These are phyloP conservation scores for Chunga burmeisteri DNA, from an alignment of 2,113 vertebrate species.

Conservation along the genomic window DNA sequence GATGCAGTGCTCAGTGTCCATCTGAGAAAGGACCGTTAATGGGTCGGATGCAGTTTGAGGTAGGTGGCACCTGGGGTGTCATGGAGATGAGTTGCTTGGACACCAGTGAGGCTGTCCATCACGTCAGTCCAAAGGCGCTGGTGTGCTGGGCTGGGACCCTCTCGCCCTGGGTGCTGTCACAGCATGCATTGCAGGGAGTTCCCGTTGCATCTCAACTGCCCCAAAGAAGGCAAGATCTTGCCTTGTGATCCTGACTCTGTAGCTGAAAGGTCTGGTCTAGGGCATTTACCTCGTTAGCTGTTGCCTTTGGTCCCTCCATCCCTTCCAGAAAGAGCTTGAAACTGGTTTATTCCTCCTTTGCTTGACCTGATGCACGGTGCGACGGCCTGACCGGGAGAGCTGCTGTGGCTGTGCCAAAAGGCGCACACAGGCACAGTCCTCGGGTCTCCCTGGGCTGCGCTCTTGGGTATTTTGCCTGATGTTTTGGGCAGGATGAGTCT, in stretches of 20 bases:
- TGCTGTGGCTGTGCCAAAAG: neutral
- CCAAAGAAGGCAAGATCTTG: neutral
- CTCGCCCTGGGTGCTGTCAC: neutral
- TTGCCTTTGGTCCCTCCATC: neutral
- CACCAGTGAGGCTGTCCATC: neutral
- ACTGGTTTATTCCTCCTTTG: neutral
- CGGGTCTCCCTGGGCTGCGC: neutral
- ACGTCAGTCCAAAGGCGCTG: neutral
- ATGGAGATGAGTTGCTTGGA: neutral
- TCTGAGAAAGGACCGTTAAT: conserved; percentile 39
- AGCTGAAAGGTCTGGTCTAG: neutral
- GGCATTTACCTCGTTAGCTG: neutral
- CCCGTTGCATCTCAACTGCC: neutral
- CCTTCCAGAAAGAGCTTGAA: neutral
- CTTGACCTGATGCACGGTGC: neutral
- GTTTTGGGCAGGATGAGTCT: neutral
- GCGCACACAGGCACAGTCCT: neutral
- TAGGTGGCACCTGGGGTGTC: conserved; percentile 57
- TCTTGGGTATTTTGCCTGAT: neutral
- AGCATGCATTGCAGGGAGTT: neutral
- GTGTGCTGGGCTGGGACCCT: neutral
- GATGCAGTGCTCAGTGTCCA: conserved; percentile 43
- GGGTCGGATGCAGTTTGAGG: conserved; percentile 36
- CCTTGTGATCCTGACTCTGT: neutral
- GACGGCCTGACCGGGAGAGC: neutral